Percentiles rank a stretch among this genome's conserved stretches.
phyloP scores from a whole-genome alignment of 2,797 vertebrate genomes.

The Pteronotus mesoamericanus region DNA sequence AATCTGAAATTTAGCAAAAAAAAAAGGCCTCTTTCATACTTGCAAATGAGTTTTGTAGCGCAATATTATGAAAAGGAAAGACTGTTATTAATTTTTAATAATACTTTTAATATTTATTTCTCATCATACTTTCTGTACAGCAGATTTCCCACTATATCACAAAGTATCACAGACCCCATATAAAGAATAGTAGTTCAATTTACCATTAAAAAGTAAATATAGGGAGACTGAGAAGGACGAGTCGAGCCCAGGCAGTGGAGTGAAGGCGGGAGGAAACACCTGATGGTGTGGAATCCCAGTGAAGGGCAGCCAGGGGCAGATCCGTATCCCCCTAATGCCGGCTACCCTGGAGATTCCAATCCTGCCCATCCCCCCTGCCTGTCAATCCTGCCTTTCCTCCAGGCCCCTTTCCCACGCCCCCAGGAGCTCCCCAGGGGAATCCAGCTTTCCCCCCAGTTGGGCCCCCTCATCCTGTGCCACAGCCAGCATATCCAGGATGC shows the following conservation, averaged over 20 bases:
- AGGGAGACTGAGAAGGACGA: no score
- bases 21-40: neutral
- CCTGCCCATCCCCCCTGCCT: slow-evolving; percentile 66
- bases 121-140: neutral
- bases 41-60: slow-evolving; percentile 1
- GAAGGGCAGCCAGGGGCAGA: slow-evolving; percentile 71
- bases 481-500: slow-evolving; percentile 62
- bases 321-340: slow-evolving; percentile 58
- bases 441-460: slow-evolving; percentile 79
- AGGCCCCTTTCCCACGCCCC: slow-evolving; percentile 62
- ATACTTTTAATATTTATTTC: neutral
- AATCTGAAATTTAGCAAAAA: neutral
- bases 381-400: slow-evolving; percentile 80
- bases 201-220: slow-evolving; percentile 49
- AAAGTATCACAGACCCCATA: neutral
- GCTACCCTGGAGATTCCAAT: slow-evolving; percentile 71
- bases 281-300: slow-evolving; percentile 76
- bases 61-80: neutral
- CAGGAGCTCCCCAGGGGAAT: slow-evolving; percentile 74
- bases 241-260: no score
- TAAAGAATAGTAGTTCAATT: slow-evolving; percentile 55
- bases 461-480: slow-evolving; percentile 53
- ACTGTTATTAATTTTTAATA: neutral
- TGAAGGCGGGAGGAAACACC: neutral
- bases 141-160: neutral